Evolutionary conservation across 2,797 vertebrate species (phyloP).

Genomic region (Xenopus petersii): DNA sequence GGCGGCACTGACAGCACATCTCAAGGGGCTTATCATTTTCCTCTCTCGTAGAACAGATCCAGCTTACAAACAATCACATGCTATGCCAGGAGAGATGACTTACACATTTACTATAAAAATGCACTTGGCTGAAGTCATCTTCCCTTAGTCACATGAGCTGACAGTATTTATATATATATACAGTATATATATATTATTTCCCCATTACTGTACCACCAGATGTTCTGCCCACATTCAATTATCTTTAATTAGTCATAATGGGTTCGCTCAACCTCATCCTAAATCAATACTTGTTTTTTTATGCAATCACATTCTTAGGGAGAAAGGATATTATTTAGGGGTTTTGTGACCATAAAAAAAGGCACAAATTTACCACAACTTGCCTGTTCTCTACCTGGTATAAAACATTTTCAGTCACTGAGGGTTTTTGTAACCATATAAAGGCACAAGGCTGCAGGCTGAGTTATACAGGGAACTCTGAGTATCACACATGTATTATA

Average conservation of each 20-base stretch:
- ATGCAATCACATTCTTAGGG: too few relatives aligned
- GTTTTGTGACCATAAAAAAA: too few relatives aligned
- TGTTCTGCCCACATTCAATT: constrained; percentile 34
- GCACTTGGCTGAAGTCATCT: constrained; percentile 32
- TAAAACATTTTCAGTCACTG: too few relatives aligned
- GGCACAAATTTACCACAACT: too few relatives aligned
- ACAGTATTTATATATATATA: not conserved
- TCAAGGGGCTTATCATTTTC: constrained; percentile 22
- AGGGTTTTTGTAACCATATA: too few relatives aligned
- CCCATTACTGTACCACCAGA: constrained; percentile 13
- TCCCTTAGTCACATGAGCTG: constrained; percentile 21
- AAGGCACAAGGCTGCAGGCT: too few relatives aligned
- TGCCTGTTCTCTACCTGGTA: too few relatives aligned
- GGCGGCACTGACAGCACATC: constrained; percentile 30
- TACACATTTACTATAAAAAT: constrained; percentile 46
- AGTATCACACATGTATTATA: too few relatives aligned
- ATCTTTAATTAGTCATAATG: constrained; percentile 46
- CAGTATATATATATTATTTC: constrained; percentile 6
- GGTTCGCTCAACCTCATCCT: constrained; percentile 21
- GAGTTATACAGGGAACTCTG: too few relatives aligned
- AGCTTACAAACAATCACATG: constrained; percentile 47
- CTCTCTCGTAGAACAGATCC: constrained; percentile 20
- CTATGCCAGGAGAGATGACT: constrained; percentile 21
- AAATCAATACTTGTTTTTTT: too few relatives aligned
- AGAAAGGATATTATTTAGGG: too few relatives aligned